Evolutionary conservation across 30 jellyfish, hydroid and myxozoan species (phyloP), one percentile per base, ranked within the genome.

Genomic region (Aurelia aurita complex sp. Pacific): DNA sequence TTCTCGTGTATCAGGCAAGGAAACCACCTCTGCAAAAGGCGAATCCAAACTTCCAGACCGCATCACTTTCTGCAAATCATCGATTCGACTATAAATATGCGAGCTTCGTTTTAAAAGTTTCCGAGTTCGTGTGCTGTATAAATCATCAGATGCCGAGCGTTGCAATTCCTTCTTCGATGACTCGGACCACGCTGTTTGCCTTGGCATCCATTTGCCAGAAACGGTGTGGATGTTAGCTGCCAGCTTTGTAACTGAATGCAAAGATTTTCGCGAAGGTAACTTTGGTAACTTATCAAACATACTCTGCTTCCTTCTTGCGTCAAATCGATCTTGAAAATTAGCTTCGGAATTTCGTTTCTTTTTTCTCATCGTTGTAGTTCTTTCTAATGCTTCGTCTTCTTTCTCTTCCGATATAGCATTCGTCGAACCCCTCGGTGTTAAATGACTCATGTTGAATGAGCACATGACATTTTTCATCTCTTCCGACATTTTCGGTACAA

Each of bases 401-500:
- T 4, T 5, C 0, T 33, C 38, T 13, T 59, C 76, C 4, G 42
- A 66, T 46, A 55, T 55, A 4, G 73, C 53, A 51, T 53, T 74
- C 63, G 34, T 55, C 40, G n/a, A 11, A 46, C 7, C 76, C 19
- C 52, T 38, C 72, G 36, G 46, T 3, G 68, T 33, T 34, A 74
- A 23, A 16, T 29, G 50, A 14, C 36, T 13, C 35, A 55, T 54
- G 15, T 67, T 46, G 50, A 66, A 81, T 3, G 90, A 67, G 69
- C 83, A n/a, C 82, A 81, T 69, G 35, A 81, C 90, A 42, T 69
- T 67, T 55, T 23, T 52, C 90, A 81, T 66, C 50, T 81, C 90
- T 17, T 69, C 74, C 9, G 90, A 81, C 82, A 81, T 81, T 70
- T 53, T 67, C 60, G 83, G 90, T 29, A 77, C 14, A 14, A 46